These are phyloP conservation scores for Timema podura DNA, from an alignment of 2,888 invertebrate genomes.

Conservation along the genomic window DNA sequence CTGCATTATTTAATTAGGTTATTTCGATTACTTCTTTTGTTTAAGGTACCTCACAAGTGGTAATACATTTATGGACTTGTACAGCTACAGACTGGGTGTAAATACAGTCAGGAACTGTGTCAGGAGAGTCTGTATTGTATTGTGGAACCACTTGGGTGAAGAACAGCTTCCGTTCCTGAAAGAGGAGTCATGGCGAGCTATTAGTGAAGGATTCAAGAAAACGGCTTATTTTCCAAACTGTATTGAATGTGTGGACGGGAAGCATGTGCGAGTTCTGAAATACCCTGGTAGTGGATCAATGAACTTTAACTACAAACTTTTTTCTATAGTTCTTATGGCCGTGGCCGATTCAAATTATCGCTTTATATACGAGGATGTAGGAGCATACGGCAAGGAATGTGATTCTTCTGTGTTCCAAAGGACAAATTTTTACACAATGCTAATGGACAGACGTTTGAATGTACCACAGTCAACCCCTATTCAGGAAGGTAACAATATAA, in stretches of 20 bases:
- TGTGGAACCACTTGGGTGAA: constrained; percentile 7
- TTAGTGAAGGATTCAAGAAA: background rate
- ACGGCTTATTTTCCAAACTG: constrained; percentile 1
- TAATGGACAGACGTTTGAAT: background rate
- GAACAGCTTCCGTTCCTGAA: background rate
- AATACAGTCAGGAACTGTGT: background rate
- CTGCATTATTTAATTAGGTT: too few relatives aligned
- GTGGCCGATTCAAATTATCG: background rate
- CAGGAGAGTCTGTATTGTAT: background rate
- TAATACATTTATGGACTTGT: constrained; percentile 8
- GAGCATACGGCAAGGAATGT: background rate
- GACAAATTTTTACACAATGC: constrained; percentile 2
- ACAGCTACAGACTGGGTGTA: constrained; percentile 9
- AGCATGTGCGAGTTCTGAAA: background rate
- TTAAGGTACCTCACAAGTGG: background rate
- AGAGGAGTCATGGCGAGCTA: background rate
- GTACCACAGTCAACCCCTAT: background rate
- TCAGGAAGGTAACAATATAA: background rate
- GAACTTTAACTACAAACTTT: background rate
- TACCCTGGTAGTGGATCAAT: background rate
- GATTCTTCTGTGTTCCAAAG: background rate
- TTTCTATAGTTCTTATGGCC: background rate
- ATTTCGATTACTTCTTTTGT: background rate
- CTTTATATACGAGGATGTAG: background rate
- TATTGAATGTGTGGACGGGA: background rate